Evolutionary conservation across 2,888 invertebrate species (phyloP).

Genomic region (Melanostoma scalare): DNA sequence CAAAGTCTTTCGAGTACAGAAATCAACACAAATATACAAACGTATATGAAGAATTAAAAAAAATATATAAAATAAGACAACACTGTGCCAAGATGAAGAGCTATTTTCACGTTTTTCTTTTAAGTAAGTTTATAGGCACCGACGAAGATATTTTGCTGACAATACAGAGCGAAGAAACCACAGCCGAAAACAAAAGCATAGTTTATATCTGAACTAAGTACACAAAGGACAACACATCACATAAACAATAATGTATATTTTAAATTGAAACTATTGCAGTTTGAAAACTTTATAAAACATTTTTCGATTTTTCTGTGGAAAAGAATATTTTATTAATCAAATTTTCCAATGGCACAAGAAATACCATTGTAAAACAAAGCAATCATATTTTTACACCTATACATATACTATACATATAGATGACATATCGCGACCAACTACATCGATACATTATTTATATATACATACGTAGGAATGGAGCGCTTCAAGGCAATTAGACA

Average conservation of each 20-base stretch:
- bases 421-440: conserved; percentile 16
- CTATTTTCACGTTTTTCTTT: conserved; percentile 39
- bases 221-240: conserved; percentile 68
- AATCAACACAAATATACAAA: conserved; percentile 22
- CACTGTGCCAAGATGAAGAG: neutral
- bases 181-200: conserved; percentile 67
- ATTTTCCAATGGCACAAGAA: conserved; percentile 56
- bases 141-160: conserved; percentile 61
- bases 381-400: conserved; percentile 54
- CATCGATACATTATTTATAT: conserved; percentile 19
- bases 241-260: conserved; percentile 43
- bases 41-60: neutral
- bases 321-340: conserved; percentile 59
- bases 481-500: conserved; percentile 40
- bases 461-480: conserved; percentile 45
- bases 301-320: conserved; percentile 47
- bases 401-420: conserved; percentile 11
- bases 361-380: conserved; percentile 70
- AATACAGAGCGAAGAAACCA: conserved; percentile 51
- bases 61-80: neutral
- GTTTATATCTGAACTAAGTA: conserved; percentile 54
- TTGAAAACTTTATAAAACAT: conserved; percentile 48
- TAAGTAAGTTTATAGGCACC: conserved; percentile 54
- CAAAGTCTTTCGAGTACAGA: conserved; percentile 41
- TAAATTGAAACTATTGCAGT: conserved; percentile 36